phyloP scores from a whole-genome alignment of 2,797 vertebrate species.

The Sarcophilus harrisii region DNA sequence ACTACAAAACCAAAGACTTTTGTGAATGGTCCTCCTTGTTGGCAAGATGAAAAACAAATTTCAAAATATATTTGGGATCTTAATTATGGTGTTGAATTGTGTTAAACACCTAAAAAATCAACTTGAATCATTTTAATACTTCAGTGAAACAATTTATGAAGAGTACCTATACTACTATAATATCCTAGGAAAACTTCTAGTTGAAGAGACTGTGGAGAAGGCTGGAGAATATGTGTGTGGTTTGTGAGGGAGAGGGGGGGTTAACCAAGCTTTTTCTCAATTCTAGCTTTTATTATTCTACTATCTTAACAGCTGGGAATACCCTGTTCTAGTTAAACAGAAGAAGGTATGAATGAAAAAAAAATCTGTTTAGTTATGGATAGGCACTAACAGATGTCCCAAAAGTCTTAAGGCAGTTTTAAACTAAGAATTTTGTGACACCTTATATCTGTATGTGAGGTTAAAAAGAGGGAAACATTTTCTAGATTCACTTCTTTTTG shows the following conservation, averaged over 20 bases:
- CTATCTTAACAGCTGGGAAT: not conserved
- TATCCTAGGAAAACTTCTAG: too few species aligned
- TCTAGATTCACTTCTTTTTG: not conserved
- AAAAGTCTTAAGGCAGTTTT: not conserved
- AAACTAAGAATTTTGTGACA: not conserved
- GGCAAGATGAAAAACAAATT: not conserved
- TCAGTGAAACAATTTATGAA: not conserved
- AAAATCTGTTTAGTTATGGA: not conserved
- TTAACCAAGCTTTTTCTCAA: not conserved
- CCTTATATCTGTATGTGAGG: not conserved
- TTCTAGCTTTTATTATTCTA: not conserved
- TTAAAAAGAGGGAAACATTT: not conserved
- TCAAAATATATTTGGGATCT: not conserved
- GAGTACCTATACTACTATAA: too few species aligned
- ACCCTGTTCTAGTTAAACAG: not conserved
- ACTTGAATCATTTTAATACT: constrained; percentile 33
- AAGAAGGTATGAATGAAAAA: not conserved
- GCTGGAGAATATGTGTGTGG: not conserved
- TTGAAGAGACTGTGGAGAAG: too few species aligned
- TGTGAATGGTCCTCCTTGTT: not conserved
- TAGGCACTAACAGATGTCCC: not conserved
- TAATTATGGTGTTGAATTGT: constrained; percentile 6
- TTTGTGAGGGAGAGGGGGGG: too few species aligned
- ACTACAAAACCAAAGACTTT: not conserved
- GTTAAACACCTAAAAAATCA: constrained; percentile 26